Conservation (phyloP, 37 sponge, comb jelly and placozoan species). For the Cliona cf. orientalis region DNA sequence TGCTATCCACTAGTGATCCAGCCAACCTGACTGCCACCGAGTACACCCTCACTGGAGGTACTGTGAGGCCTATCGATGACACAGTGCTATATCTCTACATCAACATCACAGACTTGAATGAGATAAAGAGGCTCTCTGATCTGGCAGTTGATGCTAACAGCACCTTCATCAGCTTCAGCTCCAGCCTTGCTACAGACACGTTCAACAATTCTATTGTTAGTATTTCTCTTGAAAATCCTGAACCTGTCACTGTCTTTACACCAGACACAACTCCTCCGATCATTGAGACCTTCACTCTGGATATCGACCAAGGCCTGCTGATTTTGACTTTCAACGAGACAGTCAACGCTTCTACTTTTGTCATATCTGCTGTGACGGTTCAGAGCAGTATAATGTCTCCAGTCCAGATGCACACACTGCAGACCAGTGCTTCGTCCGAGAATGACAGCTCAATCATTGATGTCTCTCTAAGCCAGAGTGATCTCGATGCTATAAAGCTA, state of each 20-base stretch:
- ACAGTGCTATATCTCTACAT: slow-evolving; percentile 50
- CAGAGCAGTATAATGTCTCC: slow-evolving; percentile 46
- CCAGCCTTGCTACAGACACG: slow-evolving; percentile 62
- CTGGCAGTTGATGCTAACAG: slow-evolving; percentile 57
- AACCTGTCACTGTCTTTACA: slow-evolving; percentile 30
- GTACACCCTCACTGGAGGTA: slow-evolving; percentile 52
- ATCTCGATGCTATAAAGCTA: slow-evolving; percentile 77
- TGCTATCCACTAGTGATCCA: slow-evolving; percentile 32
- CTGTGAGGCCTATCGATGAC: slow-evolving; percentile 57
- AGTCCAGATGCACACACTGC: slow-evolving; percentile 37
- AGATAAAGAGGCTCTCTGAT: slow-evolving; percentile 67
- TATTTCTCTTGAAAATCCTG: slow-evolving; percentile 10
- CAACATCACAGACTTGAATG: slow-evolving; percentile 63
- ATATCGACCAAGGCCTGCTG: slow-evolving; percentile 66
- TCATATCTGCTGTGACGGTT: slow-evolving; percentile 34
- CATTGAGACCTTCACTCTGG: slow-evolving; percentile 47
- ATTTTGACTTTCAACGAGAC: slow-evolving; percentile 80
- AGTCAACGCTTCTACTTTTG: slow-evolving; percentile 74
- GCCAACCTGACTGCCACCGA: neutral
- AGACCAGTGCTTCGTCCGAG: slow-evolving; percentile 43
- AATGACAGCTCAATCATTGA: slow-evolving; percentile 50
- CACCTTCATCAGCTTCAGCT: slow-evolving; percentile 68
- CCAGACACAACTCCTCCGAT: slow-evolving; percentile 74
- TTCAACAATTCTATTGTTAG: slow-evolving; percentile 56
- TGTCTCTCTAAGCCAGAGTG: slow-evolving; percentile 48